Base-by-base conservation (phyloP, 2,113 vertebrate species). In the Corythoichthys intestinalis region DNA sequence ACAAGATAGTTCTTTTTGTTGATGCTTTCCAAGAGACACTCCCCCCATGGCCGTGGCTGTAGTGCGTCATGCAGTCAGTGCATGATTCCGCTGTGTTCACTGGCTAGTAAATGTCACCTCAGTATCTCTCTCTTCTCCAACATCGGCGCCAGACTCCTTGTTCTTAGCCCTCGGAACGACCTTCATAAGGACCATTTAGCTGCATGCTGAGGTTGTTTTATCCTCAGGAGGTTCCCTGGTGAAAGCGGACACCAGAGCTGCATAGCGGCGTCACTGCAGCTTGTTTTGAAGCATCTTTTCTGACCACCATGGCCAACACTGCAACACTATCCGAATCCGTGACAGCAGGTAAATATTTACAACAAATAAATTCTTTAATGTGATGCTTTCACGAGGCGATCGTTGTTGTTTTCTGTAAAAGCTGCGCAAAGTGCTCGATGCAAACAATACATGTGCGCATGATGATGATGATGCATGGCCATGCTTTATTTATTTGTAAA, bases 261-360 rank as follows among this genome's bases (percentile, higher is more conserved):
- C 75, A 69, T 74, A 41, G 37, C 49, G 68, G 69, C 73, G 57
- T 63, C 81, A 83, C 83, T 70, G 87, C 85, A 54, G 75, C 70
- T 63, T 9, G 72, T 76, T 71, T 49, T 38, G 13, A 68, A 47
- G 61, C 13, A 60, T 12, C 73, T 65, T 41, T 58, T 67, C 68
- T 62, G 14, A 15, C 69, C 35, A 66, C 82, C 66, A 92, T 92
- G 90, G 90, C 82, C 72, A 88, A 84, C 81, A 73, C 76, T 39
- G 66, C 69, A 62, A 7, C 81, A 13, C 69, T 86, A 20, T 73
- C 78, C 47, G 65, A 54, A 48, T 53, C 73, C 37, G 48, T 77
- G 35, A 48, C 88, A 91, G 53, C 89, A 90, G 90, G 92, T 91
- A 82, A 78, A 79, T 17, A 6, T 28, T 4, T 6, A 2, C n/a